Base-by-base conservation (phyloP, 2,113 vertebrate species). In the Nerophis ophidion region DNA sequence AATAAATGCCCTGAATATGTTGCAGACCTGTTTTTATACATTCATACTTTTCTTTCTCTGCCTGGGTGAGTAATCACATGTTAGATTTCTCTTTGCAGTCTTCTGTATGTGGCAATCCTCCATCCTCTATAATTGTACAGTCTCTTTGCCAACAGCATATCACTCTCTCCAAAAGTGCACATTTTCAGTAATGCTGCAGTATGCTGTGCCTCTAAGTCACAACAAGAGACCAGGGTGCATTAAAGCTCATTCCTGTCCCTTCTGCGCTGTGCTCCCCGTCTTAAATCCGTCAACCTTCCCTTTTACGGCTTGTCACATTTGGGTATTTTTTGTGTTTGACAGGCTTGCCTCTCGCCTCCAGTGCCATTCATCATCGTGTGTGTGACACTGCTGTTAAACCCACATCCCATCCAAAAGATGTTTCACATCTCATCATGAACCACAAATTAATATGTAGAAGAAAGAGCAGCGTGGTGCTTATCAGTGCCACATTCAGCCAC, bases 91-190 rank as follows among this genome's bases (percentile, higher is more conserved):
- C 36, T 68, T 69, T 36, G 59, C 51, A 61, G 74, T 65, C 73
- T 59, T 83, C 76, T 63, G 75, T 68, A 80, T 77, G 72, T 63
- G 84, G 76, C 64, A 68, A 79, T 72, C 75, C 80, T 83, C 63
- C 42, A 66, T 70, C 75, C 75, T 76, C 73, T 69, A 72, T 90
- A 91, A 90, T 90, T 88, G 86, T 83, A 83, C 76, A 79, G 84
- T 86, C 60, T 76, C 83, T 89, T 85, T 66, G 74, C 63, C 82
- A 84, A 82, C 64, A 72, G 61, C 65, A 80, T 66, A 79, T 79
- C 77, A 79, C 81, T 78, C 85, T 80, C 82, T 78, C 78, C 79
- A 79, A 83, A 86, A 81, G 76, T 57, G 46, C 72, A 65, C 53
- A 38, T 71, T 79, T 61, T 2, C 67, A 61, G 75, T 81, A 67